Evolutionary conservation across 2,888 invertebrate species (phyloP), one percentile per base, ranked within the genome.

Genomic region (Lithodes maja): DNA sequence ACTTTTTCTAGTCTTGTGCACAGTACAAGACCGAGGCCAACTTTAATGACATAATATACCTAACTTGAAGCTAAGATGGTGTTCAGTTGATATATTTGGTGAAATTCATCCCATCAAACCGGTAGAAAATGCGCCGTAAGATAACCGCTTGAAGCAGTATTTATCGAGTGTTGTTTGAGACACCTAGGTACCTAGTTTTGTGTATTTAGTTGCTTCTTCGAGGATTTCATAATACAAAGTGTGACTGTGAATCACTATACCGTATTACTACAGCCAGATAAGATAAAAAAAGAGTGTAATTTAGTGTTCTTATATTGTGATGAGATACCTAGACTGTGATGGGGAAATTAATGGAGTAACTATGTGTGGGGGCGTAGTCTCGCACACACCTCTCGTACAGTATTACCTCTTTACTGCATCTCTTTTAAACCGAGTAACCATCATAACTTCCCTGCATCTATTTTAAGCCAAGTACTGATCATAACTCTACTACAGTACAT

Each of bases 271-370:
- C 33, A 54, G 55, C 80, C 54, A 55, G 17, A 81, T 17, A 77
- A 15, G 15, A 84, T 71, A 33, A 53, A 71, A 82, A 79, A n/a
- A 33, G 17, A n/a, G 7, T 75, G 54, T 68, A 69, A n/a, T 50
- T 17, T 71, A 69, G 54, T 79, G 33, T 85, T 79, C 71, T 81
- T 71, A 15, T 49, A 49, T 80, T 86, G 75, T 82, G 75, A 79
- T 71, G 54, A 75, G 75, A 82, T 81, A 77, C 49, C 55, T 61
- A 61, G 77, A 52, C 86, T 86, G 86, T 86, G 86, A 86, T 82
- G 82, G 33, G 74, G 69, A 81, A 77, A 53, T 79, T 85, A 15
- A 50, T 50, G 50, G 85, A 85, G 53, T 85, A 85, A 50, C 52
- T 85, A 79, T 85, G 71, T 71, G 71, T 71, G 71, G 71, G n/a